A percentile compares a stretch with the other conserved stretches of the same genome.
Conservation (phyloP, 2,797 vertebrate genomes). For the Telmatherina bonti region DNA sequence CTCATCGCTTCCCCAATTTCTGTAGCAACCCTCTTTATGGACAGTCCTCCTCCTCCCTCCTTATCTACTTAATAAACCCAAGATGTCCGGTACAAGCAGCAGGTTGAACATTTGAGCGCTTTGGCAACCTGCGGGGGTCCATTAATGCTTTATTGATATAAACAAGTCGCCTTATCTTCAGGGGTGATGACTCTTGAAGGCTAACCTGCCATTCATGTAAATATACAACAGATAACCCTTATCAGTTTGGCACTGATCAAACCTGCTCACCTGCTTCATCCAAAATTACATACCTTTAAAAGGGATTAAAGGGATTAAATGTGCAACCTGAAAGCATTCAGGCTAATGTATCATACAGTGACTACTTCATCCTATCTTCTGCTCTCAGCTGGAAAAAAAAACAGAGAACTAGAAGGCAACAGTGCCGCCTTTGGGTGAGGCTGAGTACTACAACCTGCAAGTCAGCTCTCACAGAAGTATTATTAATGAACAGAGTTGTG, state of each 20-base stretch:
- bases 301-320: constrained; percentile 78
- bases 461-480: constrained; percentile 16
- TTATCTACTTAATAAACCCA: constrained; percentile 56
- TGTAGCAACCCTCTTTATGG: constrained; percentile 49
- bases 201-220: constrained; percentile 75
- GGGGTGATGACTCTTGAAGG: constrained; percentile 66
- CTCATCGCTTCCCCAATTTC: constrained; percentile 47
- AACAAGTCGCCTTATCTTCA: constrained; percentile 74
- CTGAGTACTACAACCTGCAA: constrained; percentile 46
- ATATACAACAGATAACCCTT: constrained; percentile 78
- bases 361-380: constrained; percentile 36
- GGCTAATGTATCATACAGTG: constrained; percentile 61
- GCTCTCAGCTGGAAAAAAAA: constrained; percentile 9
- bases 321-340: constrained; percentile 62
- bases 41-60: constrained; percentile 50
- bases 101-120: constrained; percentile 44
- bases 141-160: constrained; percentile 75
- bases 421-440: constrained; percentile 79
- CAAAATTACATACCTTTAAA: constrained; percentile 64
- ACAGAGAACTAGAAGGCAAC: constrained; percentile 69
- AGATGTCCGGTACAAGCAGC: constrained; percentile 48
- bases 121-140: constrained; percentile 49
- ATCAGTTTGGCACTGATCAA: constrained; percentile 70
- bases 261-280: constrained; percentile 32
- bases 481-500: constrained; percentile 26